Base-by-base conservation (phyloP, 2,797 vertebrate genomes). In the Lycodopsis pacificus region DNA sequence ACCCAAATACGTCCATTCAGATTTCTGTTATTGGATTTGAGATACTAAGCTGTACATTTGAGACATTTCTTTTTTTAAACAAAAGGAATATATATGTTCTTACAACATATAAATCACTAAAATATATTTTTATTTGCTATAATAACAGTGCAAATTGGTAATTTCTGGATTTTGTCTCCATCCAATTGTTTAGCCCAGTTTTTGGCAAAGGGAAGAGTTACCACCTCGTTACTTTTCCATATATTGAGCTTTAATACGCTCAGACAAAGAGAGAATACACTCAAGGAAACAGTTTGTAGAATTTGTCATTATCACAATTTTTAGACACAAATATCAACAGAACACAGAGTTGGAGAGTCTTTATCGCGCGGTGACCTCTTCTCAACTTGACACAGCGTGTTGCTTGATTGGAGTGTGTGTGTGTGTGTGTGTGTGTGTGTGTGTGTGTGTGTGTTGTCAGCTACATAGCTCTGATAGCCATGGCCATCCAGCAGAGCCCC, bases 401-500 rank as follows among this genome's bases (percentile, higher is more conserved):
- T 8, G 56, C 34, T 27, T 82, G 48, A 62, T 22, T 9, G 27
- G 67, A 65, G 51, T 63, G 48, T 63, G 53, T 69, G 15, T 84
- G 73, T 82, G 71, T 71, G n/a, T n/a, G n/a, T n/a, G n/a, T n/a
- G n/a, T n/a, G n/a, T n/a, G n/a, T n/a, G n/a, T n/a, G n/a, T n/a
- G n/a, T n/a, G 51, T 63, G 48, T 63, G 53, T 69, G 15, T 84
- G 73, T 82, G 71, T 71, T 69, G 69, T 71, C 94, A 99, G 98
- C 92, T 99, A 99, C 92, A 98, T 99, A 49, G 98, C 98, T 48
- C 94, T 99, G 87, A 99, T 99, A 65, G 98, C 98, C 79, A 99
- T 99, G 98, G 98, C 98, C 79, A 99, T 99, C 84, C 98, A 99
- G 93, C 98, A 99, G 93, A 99, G 97, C 77, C 97, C 97, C 0